Base-by-base conservation (phyloP, 2,797 vertebrate species). In the Pelochelys cantorii region DNA sequence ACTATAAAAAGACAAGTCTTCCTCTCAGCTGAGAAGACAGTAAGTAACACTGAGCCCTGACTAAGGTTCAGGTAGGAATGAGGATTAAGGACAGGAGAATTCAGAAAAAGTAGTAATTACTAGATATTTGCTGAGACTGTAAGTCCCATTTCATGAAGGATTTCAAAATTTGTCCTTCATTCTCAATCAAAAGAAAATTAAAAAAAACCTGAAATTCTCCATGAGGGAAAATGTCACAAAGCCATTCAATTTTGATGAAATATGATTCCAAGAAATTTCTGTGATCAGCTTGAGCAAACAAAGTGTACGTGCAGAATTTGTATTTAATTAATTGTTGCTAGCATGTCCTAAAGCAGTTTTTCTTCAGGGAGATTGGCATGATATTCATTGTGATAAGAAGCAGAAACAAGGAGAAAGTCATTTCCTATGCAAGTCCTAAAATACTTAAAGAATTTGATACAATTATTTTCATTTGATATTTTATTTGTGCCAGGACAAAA, bases 401-500 rank as follows among this genome's bases (percentile, higher is more conserved):
- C 48, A 93, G 85, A 92, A 89, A 62, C 54, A 95, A 88, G 31
- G 48, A 90, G 52, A 80, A 91, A 92, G 81, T 88, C 60, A 60
- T 81, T 91, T 93, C 75, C 87, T 34, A 34, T 84, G 65, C 75
- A 85, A 60, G 31, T 65, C 83, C 27, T 59, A 88, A 91, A 65
- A 65, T 92, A 68, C 17, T 13, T 56, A 79, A 92, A 82, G 62
- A 83, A 85, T 62, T 85, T 92, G 55, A 89, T 89, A 84, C 62
- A 89, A 60, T 42, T 80, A 12, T 90, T 96, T 65, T 65, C 90
- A 54, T 88, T 5, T 0, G 78, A 79, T 79, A 91, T 13, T 84
- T 83, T 37, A 54, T 65, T 65, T 65, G 62, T 79, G 15, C 12
- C 42, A 88, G 79, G 86, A 87, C 23, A 14, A 20, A 94, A 88